Evolutionary conservation across 1,140 invertebrate species (phyloP), one percentile per base, ranked within the genome.

Genomic region (Drosophila jambulina): DNA sequence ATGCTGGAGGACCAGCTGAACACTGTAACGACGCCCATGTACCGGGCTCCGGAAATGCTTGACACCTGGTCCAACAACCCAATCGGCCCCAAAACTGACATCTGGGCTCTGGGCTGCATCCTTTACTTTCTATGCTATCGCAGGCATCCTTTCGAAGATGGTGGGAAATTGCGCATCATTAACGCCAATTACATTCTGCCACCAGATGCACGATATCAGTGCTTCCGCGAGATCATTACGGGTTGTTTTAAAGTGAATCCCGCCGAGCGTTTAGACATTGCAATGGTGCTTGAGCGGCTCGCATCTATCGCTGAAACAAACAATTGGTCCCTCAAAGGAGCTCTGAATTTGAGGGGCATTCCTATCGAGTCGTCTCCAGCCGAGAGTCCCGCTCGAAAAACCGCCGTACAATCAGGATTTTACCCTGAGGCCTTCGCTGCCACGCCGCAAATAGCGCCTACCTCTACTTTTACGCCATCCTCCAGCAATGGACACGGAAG

Each of bases 101-200:
- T 99, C 32, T 99, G 99, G 99, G 98, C 99, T 4, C 93, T 99
- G 23, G 99, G 99, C 8, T 99, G 99, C 93, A 95, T 99, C 57
- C 93, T 99, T 0, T 99, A 98, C 93, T 95, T 96, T 32, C 93
- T 99, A 13, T 98, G 98, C 92, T 99, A 96, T 93, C 96, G 97
- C 93, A 95, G 96, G 74, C 99, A 99, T 95, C 99, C 99, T 12
- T 99, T 99, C 93, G 98, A 99, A 92, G 99, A 99, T 94, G 95
- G 95, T 65, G 98, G 98, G 38, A 99, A 99, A 93, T 93, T 99
- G 70, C 95, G 97, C 29, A 99, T 99, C 78, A 94, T 99, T 9
- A 99, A 99, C 94, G 98, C 96, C 69, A 99, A 99, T 91, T 99
- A 97, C 93, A 95, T 99, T 49, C 96, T 98, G 68, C 95, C 95